Percentiles rank a stretch among this genome's conserved stretches.
Conservation (phyloP, 53 echinoderm and acorn worm genomes). For the Paracentrotus lividus region DNA sequence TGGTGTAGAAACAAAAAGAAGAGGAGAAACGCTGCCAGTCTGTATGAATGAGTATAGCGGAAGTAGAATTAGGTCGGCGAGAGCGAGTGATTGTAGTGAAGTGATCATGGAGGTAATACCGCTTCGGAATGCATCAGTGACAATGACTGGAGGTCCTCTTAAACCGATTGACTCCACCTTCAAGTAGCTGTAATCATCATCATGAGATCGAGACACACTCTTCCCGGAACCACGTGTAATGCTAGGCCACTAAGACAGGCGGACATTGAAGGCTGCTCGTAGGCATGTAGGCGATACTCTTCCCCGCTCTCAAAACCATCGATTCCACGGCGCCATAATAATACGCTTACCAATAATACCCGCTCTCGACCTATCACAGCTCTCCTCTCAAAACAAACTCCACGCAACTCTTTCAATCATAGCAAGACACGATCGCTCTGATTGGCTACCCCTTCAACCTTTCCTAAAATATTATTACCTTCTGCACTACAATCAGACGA, state of each 20-base stretch:
- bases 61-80: slow-evolving; percentile 63
- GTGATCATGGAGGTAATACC: slow-evolving; percentile 49
- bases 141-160: slow-evolving; percentile 64
- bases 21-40: too few relatives aligned
- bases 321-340: slow-evolving; percentile 55
- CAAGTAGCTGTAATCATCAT: slow-evolving; percentile 57
- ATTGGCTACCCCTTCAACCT: slow-evolving; percentile 22
- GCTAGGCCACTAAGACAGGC: slow-evolving; percentile 47
- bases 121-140: slow-evolving; percentile 67
- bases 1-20: neutral
- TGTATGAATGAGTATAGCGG: slow-evolving; percentile 14
- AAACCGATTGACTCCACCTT: slow-evolving; percentile 70
- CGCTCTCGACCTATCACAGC: slow-evolving; percentile 45
- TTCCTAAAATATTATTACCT: neutral
- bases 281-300: neutral
- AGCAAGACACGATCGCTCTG: slow-evolving; percentile 9
- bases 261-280: neutral
- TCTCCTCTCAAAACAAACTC: neutral
- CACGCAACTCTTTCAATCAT: slow-evolving; percentile 16
- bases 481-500: slow-evolving; percentile 31
- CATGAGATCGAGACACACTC: slow-evolving; percentile 52
- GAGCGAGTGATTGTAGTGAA: slow-evolving; percentile 51
- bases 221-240: slow-evolving; percentile 42
- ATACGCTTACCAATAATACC: slow-evolving; percentile 11
- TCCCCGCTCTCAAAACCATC: slow-evolving; percentile 27